A percentile compares a stretch with the other conserved stretches of the same genome.
Evolutionary conservation across 2,888 invertebrate genomes (phyloP).

Genomic region (Mimachlamys varia): DNA sequence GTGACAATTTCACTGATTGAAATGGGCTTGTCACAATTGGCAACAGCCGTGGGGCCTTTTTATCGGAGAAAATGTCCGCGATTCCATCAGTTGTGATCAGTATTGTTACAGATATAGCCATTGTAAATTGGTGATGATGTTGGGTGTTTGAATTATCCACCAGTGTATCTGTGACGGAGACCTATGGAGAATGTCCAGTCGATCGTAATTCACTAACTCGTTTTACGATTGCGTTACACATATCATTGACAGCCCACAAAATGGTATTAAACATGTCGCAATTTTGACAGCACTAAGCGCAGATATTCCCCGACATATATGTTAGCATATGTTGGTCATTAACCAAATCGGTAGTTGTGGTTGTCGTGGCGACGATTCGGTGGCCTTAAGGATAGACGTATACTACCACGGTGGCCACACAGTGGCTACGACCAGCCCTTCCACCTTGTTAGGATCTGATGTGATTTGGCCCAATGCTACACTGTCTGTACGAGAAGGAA

Average conservation of each 20-base stretch:
- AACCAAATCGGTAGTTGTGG: neutral
- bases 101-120: neutral
- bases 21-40: conserved; percentile 9
- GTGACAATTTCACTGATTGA: conserved; percentile 20
- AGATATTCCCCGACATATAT: conserved; percentile 12
- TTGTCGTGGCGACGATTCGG: neutral
- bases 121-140: conserved; percentile 1
- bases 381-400: neutral
- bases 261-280: neutral
- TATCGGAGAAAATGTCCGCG: neutral
- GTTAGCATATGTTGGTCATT: conserved; percentile 28
- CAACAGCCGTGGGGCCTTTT: neutral
- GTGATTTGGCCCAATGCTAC: conserved; percentile 20
- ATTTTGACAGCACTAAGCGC: neutral
- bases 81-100: neutral
- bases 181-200: neutral
- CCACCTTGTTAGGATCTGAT: conserved; percentile 5
- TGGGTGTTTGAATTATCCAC: conserved; percentile 1
- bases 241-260: neutral
- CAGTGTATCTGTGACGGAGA: neutral
- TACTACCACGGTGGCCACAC: neutral
- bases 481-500: neutral
- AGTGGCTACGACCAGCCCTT: neutral
- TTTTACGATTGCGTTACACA: neutral
- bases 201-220: neutral